Evolutionary conservation across 2,113 vertebrate genomes (phyloP).

Genomic region (Bungarus multicinctus): DNA sequence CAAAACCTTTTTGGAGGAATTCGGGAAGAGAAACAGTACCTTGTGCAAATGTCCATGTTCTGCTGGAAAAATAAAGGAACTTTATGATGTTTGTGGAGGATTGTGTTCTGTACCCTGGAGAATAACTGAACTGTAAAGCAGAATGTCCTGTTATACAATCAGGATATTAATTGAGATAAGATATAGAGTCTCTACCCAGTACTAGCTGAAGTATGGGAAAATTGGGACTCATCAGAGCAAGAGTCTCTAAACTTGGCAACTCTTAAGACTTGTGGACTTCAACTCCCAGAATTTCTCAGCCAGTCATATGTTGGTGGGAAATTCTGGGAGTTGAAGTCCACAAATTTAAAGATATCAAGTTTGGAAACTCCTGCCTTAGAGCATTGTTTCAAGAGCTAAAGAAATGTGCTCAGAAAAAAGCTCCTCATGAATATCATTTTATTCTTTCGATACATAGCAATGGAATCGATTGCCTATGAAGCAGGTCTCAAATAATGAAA

Average conservation of each 20-base stretch:
- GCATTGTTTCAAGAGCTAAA: not conserved
- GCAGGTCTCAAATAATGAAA: not conserved
- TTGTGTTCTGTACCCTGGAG: not conserved
- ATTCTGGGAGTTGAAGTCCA: not conserved
- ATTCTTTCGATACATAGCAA: not conserved
- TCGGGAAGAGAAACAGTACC: not conserved
- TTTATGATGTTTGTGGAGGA: not conserved
- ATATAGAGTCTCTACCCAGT: not conserved
- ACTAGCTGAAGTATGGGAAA: not conserved
- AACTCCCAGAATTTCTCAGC: not conserved
- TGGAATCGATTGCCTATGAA: not conserved
- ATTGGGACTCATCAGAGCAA: not conserved
- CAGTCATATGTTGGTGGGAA: not conserved
- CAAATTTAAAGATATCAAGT: not conserved
- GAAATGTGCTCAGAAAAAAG: not conserved
- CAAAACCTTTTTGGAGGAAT: not conserved
- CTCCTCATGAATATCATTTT: not conserved
- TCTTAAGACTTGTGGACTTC: not conserved
- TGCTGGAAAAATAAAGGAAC: not conserved
- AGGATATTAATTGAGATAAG: not conserved
- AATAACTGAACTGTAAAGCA: not conserved
- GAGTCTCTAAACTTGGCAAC: not conserved
- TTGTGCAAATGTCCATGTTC: not conserved
- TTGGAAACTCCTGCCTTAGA: not conserved
- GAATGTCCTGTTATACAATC: not conserved